Conservation (phyloP, 2,113 vertebrate genomes). For the Ardeotis arabs region DNA sequence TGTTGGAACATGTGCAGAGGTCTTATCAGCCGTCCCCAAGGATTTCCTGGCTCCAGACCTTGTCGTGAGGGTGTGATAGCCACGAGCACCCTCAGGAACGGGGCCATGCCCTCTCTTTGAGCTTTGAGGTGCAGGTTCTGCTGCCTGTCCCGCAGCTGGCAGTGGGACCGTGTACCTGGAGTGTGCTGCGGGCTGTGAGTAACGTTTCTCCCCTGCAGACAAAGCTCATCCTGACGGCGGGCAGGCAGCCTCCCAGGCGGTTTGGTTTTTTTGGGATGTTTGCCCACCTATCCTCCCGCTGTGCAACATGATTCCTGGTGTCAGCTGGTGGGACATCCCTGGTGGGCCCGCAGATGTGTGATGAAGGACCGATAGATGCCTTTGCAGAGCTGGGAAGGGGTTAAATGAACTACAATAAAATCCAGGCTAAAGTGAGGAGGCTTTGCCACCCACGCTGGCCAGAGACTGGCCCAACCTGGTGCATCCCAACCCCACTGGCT, state of each 20-base stretch:
- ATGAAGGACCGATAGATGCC: not conserved
- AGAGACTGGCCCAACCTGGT: not conserved
- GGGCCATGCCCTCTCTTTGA: not conserved
- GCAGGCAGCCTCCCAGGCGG: not conserved
- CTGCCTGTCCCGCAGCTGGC: not conserved
- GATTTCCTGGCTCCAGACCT: not conserved
- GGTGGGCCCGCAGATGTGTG: not conserved
- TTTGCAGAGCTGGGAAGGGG: not conserved
- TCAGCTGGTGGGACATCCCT: accelerated
- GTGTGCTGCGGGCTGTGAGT: not conserved
- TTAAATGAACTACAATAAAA: not conserved
- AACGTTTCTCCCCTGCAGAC: not conserved
- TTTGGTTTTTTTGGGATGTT: not conserved
- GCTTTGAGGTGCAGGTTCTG: not conserved
- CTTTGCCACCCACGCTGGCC: not conserved
- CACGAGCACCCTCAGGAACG: accelerated
- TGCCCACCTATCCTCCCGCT: not conserved
- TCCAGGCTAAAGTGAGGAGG: not conserved
- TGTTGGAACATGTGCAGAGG: not conserved
- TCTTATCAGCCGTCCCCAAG: slow-evolving; percentile 18
- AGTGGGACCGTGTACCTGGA: not conserved
- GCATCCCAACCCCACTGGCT: not conserved
- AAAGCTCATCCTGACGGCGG: not conserved
- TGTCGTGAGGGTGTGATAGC: not conserved
- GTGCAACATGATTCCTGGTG: not conserved